These are phyloP conservation scores for Nomada lathburiana DNA, from an alignment of 2,888 invertebrate species.

Conservation along the genomic window DNA sequence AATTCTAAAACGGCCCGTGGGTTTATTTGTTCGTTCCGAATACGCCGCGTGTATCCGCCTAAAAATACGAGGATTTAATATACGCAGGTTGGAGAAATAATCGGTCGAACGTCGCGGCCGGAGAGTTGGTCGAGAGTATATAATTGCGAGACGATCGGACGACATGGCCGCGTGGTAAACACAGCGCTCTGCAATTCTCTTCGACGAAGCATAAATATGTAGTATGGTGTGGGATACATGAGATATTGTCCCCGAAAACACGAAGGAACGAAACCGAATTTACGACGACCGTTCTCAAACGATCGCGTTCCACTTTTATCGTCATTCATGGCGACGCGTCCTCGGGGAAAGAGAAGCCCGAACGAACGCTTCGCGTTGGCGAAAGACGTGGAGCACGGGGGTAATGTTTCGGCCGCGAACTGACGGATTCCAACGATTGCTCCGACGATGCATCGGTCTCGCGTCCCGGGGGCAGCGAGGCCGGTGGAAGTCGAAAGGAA, in stretches of 20 bases:
- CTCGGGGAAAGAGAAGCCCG: no score
- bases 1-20: neutral
- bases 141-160: conserved; percentile 4
- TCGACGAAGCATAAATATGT: no score
- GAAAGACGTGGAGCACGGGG: neutral
- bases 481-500: conserved; percentile 37
- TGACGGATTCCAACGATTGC: conserved; percentile 14
- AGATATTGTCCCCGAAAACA: conserved; percentile 3
- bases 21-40: conserved; percentile 7
- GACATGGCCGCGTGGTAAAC: neutral
- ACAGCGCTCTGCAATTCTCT: no score
- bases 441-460: neutral
- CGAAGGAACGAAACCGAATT: conserved; percentile 2
- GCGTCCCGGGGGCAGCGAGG: no score
- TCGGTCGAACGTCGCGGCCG: neutral
- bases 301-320: neutral
- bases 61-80: conserved; percentile 21
- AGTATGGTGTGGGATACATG: neutral
- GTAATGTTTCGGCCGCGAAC: conserved; percentile 14
- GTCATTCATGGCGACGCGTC: conserved; percentile 11
- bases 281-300: neutral
- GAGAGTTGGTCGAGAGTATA: conserved; percentile 25
- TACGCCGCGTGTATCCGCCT: neutral
- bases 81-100: neutral
- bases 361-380: no score